Evolutionary conservation across 2,113 vertebrate genomes (phyloP).

Genomic region (Motacilla tschutschensis): DNA sequence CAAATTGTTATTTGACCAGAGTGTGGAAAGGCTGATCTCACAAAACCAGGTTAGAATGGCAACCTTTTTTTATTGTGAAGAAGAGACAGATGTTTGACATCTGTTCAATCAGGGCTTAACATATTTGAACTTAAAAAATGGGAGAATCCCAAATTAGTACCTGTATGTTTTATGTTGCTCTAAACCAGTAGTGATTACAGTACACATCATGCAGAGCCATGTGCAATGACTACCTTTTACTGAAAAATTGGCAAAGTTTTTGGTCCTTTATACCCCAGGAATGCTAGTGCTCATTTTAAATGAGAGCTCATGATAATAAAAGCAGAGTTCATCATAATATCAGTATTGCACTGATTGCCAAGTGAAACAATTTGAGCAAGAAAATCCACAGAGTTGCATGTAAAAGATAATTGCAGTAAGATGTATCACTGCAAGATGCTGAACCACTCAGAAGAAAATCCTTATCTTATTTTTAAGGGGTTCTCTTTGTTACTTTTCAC

Average conservation of each 20-base stretch:
- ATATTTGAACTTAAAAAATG: not conserved
- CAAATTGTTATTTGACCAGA: not conserved
- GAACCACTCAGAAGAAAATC: not conserved
- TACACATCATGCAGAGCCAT: not conserved
- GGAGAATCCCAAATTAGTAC: not conserved
- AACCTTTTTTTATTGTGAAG: not conserved
- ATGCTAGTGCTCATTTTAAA: not conserved
- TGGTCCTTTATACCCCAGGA: not conserved
- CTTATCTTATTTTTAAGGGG: not conserved
- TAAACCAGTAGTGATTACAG: not conserved
- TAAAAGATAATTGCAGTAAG: not conserved
- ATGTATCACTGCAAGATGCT: not conserved
- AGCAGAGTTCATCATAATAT: not conserved
- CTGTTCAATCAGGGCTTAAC: not conserved
- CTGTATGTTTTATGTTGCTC: not conserved
- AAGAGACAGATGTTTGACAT: constrained; percentile 9
- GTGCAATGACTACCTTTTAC: not conserved
- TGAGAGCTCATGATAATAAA: not conserved
- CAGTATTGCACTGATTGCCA: not conserved
- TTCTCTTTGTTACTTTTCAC: not conserved
- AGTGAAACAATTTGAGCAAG: not conserved
- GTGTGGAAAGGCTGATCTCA: not conserved
- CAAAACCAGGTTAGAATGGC: not conserved
- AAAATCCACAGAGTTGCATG: not conserved
- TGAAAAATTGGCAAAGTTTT: not conserved